Percentiles rank a stretch among this genome's conserved stretches.
These are phyloP conservation scores for Hipparchia semele DNA, from an alignment of 2,888 invertebrate species.

Conservation along the genomic window DNA sequence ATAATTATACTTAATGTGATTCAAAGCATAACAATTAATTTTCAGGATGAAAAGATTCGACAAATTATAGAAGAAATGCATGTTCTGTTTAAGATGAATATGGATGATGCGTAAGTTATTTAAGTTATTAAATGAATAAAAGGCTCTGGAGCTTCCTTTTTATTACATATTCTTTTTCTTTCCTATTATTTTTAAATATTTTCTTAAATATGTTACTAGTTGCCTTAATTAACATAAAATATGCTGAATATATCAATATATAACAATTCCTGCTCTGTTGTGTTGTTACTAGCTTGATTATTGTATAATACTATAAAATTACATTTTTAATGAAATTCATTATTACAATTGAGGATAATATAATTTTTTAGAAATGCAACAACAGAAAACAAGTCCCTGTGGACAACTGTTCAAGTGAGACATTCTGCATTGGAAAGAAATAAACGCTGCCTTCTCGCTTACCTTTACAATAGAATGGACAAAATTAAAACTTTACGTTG, in stretches of 20 bases:
- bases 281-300: too few relatives aligned
- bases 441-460: conserved; percentile 93
- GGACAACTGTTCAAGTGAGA: conserved; percentile 91
- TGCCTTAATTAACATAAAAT: too few relatives aligned
- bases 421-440: conserved; percentile 95
- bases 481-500: conserved; percentile 94
- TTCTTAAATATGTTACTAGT: too few relatives aligned
- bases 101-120: conserved; percentile 90
- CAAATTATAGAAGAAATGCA: conserved; percentile 95
- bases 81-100: conserved; percentile 91
- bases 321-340: too few relatives aligned
- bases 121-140: too few relatives aligned
- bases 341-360: background rate
- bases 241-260: too few relatives aligned
- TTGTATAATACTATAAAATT: too few relatives aligned
- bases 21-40: conserved; percentile 31
- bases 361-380: conserved; percentile 75
- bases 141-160: background rate
- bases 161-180: background rate
- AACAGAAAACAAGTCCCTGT: conserved; percentile 82
- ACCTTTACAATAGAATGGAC: conserved; percentile 91
- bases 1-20: too few relatives aligned
- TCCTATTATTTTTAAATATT: too few relatives aligned
- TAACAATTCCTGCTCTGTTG: too few relatives aligned
- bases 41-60: conserved; percentile 91